phyloP scores from a whole-genome alignment of 2,113 vertebrate genomes.

The Sceloporus tristichus region DNA sequence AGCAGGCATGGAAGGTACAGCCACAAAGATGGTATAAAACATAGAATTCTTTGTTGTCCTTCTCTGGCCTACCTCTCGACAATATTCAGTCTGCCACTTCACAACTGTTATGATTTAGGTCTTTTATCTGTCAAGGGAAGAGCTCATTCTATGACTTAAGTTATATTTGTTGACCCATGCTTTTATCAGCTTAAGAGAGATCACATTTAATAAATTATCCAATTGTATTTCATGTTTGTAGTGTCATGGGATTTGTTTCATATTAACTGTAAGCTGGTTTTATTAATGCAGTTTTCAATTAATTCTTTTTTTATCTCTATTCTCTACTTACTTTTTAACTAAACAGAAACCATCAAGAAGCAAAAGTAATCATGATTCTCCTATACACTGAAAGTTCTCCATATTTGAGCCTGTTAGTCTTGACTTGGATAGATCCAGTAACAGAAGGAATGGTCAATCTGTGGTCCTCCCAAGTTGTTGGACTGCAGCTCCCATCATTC shows the following conservation, averaged over 20 bases:
- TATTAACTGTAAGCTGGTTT: not conserved
- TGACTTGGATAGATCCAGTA: no score
- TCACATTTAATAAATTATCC: conserved; percentile 8
- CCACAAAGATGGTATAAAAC: not conserved
- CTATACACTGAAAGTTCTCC: no score
- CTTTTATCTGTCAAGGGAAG: not conserved
- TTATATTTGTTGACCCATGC: not conserved
- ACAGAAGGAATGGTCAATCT: no score
- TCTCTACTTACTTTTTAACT: not conserved
- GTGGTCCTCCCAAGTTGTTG: no score
- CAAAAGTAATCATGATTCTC: not conserved
- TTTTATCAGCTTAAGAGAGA: not conserved
- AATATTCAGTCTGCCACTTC: not conserved
- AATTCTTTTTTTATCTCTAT: not conserved
- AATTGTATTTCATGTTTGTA: not conserved
- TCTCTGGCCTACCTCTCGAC: not conserved
- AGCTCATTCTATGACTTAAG: not conserved
- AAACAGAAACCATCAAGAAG: not conserved
- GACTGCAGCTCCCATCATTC: no score
- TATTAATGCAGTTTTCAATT: not conserved
- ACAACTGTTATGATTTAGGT: not conserved
- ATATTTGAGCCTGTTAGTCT: no score
- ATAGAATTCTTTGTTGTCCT: not conserved
- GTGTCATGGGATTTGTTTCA: conserved; percentile 1
- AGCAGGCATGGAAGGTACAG: not conserved